Base-by-base conservation (phyloP, 2,797 vertebrate species). In the Acanthurus tractus region DNA sequence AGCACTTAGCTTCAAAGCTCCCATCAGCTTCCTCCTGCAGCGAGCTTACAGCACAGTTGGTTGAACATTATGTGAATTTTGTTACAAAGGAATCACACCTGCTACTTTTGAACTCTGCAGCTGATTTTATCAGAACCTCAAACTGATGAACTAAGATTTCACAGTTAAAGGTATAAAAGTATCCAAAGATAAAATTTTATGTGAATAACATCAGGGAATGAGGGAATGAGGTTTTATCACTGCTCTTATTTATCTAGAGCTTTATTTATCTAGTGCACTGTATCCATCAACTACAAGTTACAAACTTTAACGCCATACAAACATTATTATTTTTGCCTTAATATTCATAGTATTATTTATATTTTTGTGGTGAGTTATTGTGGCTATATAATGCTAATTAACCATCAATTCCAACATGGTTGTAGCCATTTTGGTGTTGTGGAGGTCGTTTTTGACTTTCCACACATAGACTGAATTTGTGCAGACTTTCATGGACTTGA, bases 121-220 rank as follows among this genome's bases (percentile, higher is more conserved):
- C 23, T 54, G 57, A 55, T 18, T 18, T 3, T 38, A 54, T 14
- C 50, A 62, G 4, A 64, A 23, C 62, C 57, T 69, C 18, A 29
- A 38, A 53, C 34, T 53, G 14, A 70, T 50, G 34, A 72, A 54
- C 58, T 42, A 44, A 69, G 49, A 42, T 48, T 54, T 8, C 14
- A 40, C 18, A 9, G 34, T 4, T 23, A 49, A 13, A 6, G 9
- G 23, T n/a, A 29, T 9, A 14, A 69, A 48, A 8, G 13, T 1
- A 12, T 23, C 8, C 23, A 55, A 34, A 34, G 8, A 55, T 29
- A 6, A 20, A 23, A 2, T 72, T 29, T 55, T 23, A 15, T 4
- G 20, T 48, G 20, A 49, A 49, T 38, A 56, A 42, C 14, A 56
- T 17, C 44, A 52, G 29, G 4, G 5, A 49, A 72, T 25, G 15